Percentiles rank a stretch among this genome's conserved stretches.
phyloP scores from a whole-genome alignment of 2,797 vertebrate species.

The Triplophysa bombifrons region DNA sequence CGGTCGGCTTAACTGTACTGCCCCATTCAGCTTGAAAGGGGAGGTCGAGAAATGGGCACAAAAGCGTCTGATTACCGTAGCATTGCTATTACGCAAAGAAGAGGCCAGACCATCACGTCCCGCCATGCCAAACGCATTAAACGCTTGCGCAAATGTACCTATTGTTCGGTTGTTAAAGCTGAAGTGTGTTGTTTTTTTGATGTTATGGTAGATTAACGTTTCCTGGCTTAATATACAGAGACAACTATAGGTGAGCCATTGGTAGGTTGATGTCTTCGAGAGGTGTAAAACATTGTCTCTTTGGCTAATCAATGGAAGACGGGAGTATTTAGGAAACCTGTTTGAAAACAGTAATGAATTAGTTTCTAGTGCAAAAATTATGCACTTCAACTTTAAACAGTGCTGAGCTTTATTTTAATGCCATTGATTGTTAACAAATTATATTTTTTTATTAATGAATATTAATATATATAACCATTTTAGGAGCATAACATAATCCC shows the following conservation, averaged over 20 bases:
- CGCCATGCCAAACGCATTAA: slow-evolving; percentile 11
- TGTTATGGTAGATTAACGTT: neutral
- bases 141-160: neutral
- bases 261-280: neutral
- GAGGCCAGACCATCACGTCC: slow-evolving; percentile 37
- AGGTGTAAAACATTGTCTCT: neutral
- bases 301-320: neutral
- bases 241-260: neutral
- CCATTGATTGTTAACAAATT: neutral
- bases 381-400: neutral
- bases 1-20: slow-evolving; percentile 57
- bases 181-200: neutral
- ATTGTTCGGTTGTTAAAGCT: neutral
- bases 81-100: slow-evolving; percentile 58
- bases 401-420: slow-evolving; percentile 27
- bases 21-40: slow-evolving; percentile 53
- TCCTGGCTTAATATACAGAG: neutral
- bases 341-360: too few species aligned
- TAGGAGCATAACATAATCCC: neutral
- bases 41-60: slow-evolving; percentile 55
- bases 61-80: slow-evolving; percentile 60
- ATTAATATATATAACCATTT: too few species aligned
- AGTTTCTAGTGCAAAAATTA: neutral
- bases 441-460: too few species aligned
- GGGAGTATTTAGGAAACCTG: too few species aligned